These are phyloP conservation scores for Zophobas morio DNA, from an alignment of 1,140 invertebrate genomes.

Conservation along the genomic window DNA sequence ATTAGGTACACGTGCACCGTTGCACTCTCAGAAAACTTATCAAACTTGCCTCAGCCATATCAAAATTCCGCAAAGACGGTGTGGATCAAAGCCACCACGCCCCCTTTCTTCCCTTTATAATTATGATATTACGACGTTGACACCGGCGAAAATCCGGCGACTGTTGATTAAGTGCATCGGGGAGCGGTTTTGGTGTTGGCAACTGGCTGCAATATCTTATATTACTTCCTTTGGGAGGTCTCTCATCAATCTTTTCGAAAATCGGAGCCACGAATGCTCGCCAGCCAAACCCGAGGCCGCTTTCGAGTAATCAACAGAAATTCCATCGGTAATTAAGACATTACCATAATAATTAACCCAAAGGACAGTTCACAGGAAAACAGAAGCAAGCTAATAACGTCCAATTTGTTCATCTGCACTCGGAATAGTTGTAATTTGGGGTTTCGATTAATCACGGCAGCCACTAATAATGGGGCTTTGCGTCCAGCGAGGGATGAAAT, in stretches of 20 bases:
- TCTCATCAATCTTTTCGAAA: slow-evolving; percentile 34
- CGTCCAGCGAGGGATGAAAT: no score
- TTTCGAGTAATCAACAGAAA: slow-evolving; percentile 8
- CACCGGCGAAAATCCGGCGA: no score
- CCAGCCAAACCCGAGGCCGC: background rate
- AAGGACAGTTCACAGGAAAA: slow-evolving; percentile 17
- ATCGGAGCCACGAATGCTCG: slow-evolving; percentile 6
- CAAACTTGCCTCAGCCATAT: no score
- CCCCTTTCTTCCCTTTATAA: slow-evolving; percentile 3
- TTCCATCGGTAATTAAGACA: slow-evolving; percentile 30
- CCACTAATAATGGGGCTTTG: no score
- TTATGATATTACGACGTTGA: no score
- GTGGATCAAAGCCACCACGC: background rate
- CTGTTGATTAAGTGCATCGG: slow-evolving; percentile 18
- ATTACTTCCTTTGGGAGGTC: slow-evolving; percentile 24
- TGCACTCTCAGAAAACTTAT: no score
- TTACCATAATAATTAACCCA: slow-evolving; percentile 30
- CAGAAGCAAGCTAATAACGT: slow-evolving; percentile 16
- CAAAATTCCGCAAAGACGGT: no score
- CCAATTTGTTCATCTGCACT: slow-evolving; percentile 20
- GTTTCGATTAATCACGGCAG: slow-evolving; percentile 7
- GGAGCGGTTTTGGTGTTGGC: slow-evolving; percentile 17
- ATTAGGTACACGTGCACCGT: no score
- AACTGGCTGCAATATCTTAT: slow-evolving; percentile 19
- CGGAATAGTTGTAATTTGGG: background rate